Base-by-base conservation (phyloP, 2,113 vertebrate genomes). In the Crotalus tigris region DNA sequence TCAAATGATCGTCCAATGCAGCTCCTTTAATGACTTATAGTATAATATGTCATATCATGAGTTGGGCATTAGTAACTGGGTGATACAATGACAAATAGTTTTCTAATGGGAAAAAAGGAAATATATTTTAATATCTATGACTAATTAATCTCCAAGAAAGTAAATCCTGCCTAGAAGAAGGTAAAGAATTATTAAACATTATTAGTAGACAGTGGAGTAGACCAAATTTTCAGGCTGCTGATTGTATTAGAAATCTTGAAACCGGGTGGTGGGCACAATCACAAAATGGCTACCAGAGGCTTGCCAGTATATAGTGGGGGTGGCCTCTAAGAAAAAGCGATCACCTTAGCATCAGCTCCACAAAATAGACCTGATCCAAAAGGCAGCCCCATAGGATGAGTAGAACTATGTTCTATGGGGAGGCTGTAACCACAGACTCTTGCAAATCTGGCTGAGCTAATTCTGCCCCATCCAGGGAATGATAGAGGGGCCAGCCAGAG, bases 11-110 rank as follows among this genome's bases (percentile, higher is more conserved):
- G 95, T 95, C 95, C 95, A 91, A 92, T 81, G 57, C 93, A 64
- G 94, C 94, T 95, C 93, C 93, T 95, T 95, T 96, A 96, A 97
- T 97, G 96, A 96, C 91, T 92, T 94, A 94, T 94, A 93, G 95
- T 96, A 97, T 96, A 97, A 97, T 95, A 95, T 97, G 95, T 94
- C 96, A 95, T 95, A 92, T 94, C 96, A 93, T 94, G 95, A 94
- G 95, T 85, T 95, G 95, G 96, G 96, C 95, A 97, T 97, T 96
- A 96, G 95, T 96, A 92, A 94, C 93, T 95, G 94, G 92, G 95
- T 93, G 96, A 94, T 95, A 94, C 85, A 23, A 90, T 96, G 96
- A 96, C 95, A 96, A 96, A 96, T 81, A 85, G 92, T 93, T 95
- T 94, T 53, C 2, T 95, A 92, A 92, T 54, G 8, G 96, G 91